Evolutionary conservation across 2,888 invertebrate species (phyloP).

Genomic region (Smittia aterrima): DNA sequence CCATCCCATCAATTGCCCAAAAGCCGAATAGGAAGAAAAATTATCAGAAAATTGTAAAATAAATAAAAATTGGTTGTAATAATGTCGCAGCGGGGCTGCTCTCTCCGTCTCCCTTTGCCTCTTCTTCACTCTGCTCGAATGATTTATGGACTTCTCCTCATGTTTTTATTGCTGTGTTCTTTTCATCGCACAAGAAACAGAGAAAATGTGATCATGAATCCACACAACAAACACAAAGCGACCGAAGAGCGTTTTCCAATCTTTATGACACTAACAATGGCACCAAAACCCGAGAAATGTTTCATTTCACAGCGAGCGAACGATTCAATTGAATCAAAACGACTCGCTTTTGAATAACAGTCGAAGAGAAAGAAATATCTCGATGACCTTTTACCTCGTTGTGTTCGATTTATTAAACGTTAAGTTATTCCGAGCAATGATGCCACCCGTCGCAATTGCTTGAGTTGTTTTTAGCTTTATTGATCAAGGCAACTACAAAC

Average conservation of each 20-base stretch:
- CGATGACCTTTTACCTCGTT: background rate
- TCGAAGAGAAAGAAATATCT: background rate
- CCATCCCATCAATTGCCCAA: too few relatives aligned
- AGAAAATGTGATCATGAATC: background rate
- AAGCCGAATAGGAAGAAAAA: too few relatives aligned
- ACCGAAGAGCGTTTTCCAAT: background rate
- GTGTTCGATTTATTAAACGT: too few relatives aligned
- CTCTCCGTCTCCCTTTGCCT: constrained; percentile 13
- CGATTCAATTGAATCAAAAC: background rate
- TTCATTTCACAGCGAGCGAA: background rate
- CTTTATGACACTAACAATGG: background rate
- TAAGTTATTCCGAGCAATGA: too few relatives aligned
- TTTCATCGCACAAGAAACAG: background rate
- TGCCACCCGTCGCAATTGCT: too few relatives aligned
- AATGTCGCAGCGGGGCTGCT: constrained; percentile 37
- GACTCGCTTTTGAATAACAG: background rate
- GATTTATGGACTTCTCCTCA: background rate
- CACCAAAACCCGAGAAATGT: too few relatives aligned
- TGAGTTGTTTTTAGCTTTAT: too few relatives aligned
- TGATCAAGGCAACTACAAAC: too few relatives aligned
- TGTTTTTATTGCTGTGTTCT: constrained; percentile 3
- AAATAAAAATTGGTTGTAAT: constrained; percentile 39
- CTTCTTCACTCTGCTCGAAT: background rate
- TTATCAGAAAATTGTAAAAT: constrained; percentile 31
- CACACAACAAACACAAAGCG: background rate